Base-by-base conservation (phyloP, 2,113 vertebrate species). In the Semicossyphus pulcher region DNA sequence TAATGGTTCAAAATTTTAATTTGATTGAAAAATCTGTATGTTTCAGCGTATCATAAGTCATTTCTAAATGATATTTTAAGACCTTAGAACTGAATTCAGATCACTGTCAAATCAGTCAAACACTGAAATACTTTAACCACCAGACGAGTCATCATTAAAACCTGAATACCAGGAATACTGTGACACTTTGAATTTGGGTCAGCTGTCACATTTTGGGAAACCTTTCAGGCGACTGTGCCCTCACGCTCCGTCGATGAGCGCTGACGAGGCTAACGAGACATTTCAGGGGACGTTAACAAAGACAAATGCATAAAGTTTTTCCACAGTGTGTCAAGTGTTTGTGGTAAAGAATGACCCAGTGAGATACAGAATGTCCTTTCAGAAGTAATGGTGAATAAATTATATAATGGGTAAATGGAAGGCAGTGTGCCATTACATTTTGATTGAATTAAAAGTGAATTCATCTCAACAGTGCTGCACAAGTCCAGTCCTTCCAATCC, bases 301-400 rank as follows among this genome's bases (percentile, higher is more conserved):
- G 77, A 90, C 74, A 68, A 85, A 88, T 80, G 77, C 26, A 49
- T 32, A 45, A 74, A 61, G 77, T 78, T 82, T 73, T 71, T 82
- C 72, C 78, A 66, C 69, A 72, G 47, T 48, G 66, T 66, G 79
- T 78, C 78, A 78, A 87, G 51, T 72, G 67, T 65, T 66, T 62
- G 63, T 59, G 60, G 79, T 72, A 72, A 87, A 81, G 76, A 79
- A 87, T 67, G 48, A 80, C 23, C 1, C 10, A 76, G 51, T 37
- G n/a, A 57, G 65, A 82, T 57, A 76, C 76, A 64, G 28, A 86
- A 57, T 58, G 81, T 69, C 54, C 47, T 72, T 80, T 74, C 25
- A 63, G 54, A 81, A 71, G 36, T 76, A 79, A 74, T 77, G 72
- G 73, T 57, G 49, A 88, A 90, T 86, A 83, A 86, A 86, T 90